Base-by-base conservation (phyloP, 2,888 invertebrate species). In the Agriopis marginaria region DNA sequence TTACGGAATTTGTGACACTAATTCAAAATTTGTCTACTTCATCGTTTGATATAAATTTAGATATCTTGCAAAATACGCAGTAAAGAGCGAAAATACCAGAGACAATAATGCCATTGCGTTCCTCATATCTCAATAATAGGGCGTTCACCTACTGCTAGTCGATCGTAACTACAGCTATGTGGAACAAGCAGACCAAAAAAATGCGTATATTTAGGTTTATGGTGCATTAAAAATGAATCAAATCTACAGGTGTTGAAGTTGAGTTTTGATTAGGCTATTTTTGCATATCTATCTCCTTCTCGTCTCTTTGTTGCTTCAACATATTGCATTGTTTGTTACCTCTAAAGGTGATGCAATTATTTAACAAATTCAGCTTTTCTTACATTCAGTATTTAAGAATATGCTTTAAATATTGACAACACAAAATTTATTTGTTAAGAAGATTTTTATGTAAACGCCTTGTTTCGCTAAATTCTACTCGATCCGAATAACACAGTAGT, bases 401-500 rank as follows among this genome's bases (percentile, higher is more conserved):
- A 32, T 32, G 32, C 5, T 32, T 5, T 32, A 5, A 32, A 32
- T 32, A 3, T 32, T 32, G 32, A 32, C 5, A 32, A 32, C 3
- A 32, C 4, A 1, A 32, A 32, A 32, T 32, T 3, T 32, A 32
- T 32, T 32, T 32, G n/a, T n/a, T 4, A 32, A 32, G 32, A 32
- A 32, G 32, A 5, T 32, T 32, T 32, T 32, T 32, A 32, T 55
- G 7, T 12, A 7, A 12, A 3, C 7, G 7, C 10, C n/a, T 9
- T 54, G 55, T 44, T 49, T 64, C 12, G 45, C 62, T 62, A 55
- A 53, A 56, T 66, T 62, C 54, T 47, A 56, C 44, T 63, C 42
- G 63, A 63, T 11, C 58, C n/a, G 40, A 53, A 63, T 47, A 50
- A 58, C 49, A 45, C 63, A 65, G 65, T 69, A 62, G 64, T 60